Evolutionary conservation across 2,113 vertebrate genomes (phyloP), one percentile per base, ranked within the genome.

Genomic region (Microtus pennsylvanicus): DNA sequence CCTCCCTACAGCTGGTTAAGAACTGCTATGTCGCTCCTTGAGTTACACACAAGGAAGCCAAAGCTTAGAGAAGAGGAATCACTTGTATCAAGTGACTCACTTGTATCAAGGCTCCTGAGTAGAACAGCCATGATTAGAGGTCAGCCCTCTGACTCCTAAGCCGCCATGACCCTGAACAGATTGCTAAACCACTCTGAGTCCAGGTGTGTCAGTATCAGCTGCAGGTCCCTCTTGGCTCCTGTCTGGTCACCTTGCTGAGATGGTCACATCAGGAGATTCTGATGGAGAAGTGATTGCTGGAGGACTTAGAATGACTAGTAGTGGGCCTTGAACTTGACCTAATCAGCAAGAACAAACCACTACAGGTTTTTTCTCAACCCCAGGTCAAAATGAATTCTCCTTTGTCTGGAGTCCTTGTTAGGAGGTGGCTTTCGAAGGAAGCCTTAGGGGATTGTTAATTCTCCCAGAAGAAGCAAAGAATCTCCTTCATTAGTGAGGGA

Each of bases 381-480:
- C 30, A 65, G 87, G 26, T 87, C 65, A 87, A 96, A 93, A 92
- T 67, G 42, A 94, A 89, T 95, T 87, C 52, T n/a, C 33, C 77
- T 85, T 92, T 65, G 47, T 61, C 35, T 65, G 38, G 50, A 82
- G 90, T 74, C 75, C 28, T 92, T 58, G 3, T 86, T n/a, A 42
- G n/a, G 24, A 90, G 63, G 65, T 58, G 52, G 50, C 61, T 93
- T 82, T 94, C n/a, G 55, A 94, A 92, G 77, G 72, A 95, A 75
- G 17, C 7, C 38, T 97, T 63, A 11, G 47, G 63, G 69, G 69
- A 75, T 89, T 33, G 16, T 22, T 86, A 74, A 96, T 47, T 74
- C 30, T 82, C 63, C 21, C 12, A 87, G 47, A 89, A 52, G 8
- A 89, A 61, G 13, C 86, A 92, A 95, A 90, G 83, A 87, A 70